phyloP scores from a whole-genome alignment of 2,113 vertebrate species.

The Pollachius pollachius region DNA sequence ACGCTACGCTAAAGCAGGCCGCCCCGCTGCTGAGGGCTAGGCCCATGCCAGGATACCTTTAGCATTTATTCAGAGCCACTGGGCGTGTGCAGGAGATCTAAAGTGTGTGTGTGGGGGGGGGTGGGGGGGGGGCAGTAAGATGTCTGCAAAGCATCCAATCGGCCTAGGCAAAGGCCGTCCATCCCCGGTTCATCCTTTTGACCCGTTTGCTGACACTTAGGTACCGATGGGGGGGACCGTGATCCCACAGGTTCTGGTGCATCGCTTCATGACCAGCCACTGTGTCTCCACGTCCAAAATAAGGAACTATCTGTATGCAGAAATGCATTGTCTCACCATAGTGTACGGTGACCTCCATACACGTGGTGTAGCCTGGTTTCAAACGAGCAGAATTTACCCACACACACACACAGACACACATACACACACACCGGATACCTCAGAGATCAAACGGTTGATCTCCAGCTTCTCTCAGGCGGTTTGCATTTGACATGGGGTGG shows the following conservation, averaged over 20 bases:
- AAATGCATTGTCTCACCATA: too few relatives aligned
- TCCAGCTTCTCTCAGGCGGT: slow-evolving; percentile 60
- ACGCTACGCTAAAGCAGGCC: slow-evolving; percentile 75
- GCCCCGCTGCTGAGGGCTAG: slow-evolving; percentile 65
- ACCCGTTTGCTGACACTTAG: too few relatives aligned
- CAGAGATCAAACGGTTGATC: slow-evolving; percentile 39
- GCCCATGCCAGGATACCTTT: slow-evolving; percentile 82
- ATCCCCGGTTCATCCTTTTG: too few relatives aligned
- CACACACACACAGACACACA: background rate
- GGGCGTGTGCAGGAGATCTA: slow-evolving; percentile 34
- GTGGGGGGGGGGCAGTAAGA: slow-evolving; percentile 23
- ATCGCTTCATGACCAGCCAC: too few relatives aligned
- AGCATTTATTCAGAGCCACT: slow-evolving; percentile 49
- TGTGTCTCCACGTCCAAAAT: too few relatives aligned
- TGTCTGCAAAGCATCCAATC: slow-evolving; percentile 44
- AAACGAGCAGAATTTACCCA: too few relatives aligned
- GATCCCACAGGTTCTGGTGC: too few relatives aligned
- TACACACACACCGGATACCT: slow-evolving; percentile 5
- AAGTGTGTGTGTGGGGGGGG: slow-evolving; percentile 44
- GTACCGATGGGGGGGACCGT: too few relatives aligned
- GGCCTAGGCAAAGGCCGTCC: slow-evolving; percentile 19
- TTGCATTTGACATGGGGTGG: slow-evolving; percentile 44
- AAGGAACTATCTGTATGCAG: too few relatives aligned
- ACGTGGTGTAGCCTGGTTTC: too few relatives aligned
- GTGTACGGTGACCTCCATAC: too few relatives aligned